Evolutionary conservation across 2,888 invertebrate species (phyloP), one percentile per base, ranked within the genome.

Genomic region (Pterostichus madidus): DNA sequence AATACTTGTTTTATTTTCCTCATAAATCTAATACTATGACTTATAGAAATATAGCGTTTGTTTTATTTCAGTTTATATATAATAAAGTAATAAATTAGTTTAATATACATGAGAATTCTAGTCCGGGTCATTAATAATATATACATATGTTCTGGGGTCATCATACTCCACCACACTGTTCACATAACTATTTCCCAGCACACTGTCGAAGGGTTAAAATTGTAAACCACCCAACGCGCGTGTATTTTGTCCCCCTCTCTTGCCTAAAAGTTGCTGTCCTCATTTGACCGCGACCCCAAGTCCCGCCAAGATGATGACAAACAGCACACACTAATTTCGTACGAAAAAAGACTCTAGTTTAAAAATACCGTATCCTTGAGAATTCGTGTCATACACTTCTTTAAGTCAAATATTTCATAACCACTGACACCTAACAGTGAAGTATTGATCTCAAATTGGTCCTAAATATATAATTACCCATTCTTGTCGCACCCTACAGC

Each of bases 301-400:
- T 49, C 13, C 49, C 13, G 11, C 13, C 49, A n/a, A 49, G n/a
- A 49, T n/a, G 49, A 49, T 49, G 49, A 7, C 59, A 59, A 56
- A 64, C 31, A 35, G 35, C 32, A 49, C 0, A 49, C 13, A 49
- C 49, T 64, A 64, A 64, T 35, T 59, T 10, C n/a, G 13, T 32
- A 8, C 31, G 61, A 61, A 61, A 32, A 61, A 59, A 59, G 31
- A 31, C 59, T 59, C 59, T 24, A 7, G 64, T 32, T 39, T 35
- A 64, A 35, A 64, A 64, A 64, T 59, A 59, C 59, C 31, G 11
- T 11, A 64, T 35, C 64, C 64, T 64, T 64, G 64, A 64, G 4
- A 64, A 64, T 64, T 64, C 35, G 64, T 64, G 32, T 35, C 13
- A 64, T 64, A 64, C 13, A 64, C 64, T 35, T 64, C 64, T n/a